Evolutionary conservation across 2,113 vertebrate genomes (phyloP).

Genomic region (Panthera leo): DNA sequence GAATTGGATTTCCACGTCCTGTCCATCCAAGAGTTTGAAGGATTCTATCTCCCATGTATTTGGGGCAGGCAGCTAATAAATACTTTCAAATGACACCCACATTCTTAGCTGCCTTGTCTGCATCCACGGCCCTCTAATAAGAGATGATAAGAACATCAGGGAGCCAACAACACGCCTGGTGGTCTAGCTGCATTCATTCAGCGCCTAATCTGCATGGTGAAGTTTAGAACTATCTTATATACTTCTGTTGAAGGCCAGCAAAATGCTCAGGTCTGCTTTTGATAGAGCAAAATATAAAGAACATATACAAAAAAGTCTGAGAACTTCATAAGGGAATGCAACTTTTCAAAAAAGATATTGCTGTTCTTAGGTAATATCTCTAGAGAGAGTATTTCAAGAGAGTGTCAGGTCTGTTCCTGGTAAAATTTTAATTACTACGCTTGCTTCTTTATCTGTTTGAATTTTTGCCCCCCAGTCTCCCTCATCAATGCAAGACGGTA

Average conservation of each 20-base stretch:
- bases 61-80: conserved; percentile 50
- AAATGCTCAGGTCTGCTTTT: conserved; percentile 59
- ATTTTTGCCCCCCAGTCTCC: not conserved
- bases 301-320: not conserved
- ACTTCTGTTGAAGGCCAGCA: conserved; percentile 51
- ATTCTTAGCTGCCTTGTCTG: conserved; percentile 42
- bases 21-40: not conserved
- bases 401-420: conserved; percentile 27
- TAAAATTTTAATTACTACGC: conserved; percentile 40
- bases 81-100: conserved; percentile 40
- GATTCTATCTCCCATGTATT: conserved; percentile 7
- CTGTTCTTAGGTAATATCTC: not conserved
- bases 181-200: conserved; percentile 39
- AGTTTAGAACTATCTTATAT: conserved; percentile 50
- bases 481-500: conserved; percentile 11
- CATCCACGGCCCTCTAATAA: not conserved
- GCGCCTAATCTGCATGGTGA: conserved; percentile 51
- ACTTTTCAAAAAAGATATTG: conserved; percentile 32
- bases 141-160: not conserved
- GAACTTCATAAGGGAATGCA: not conserved
- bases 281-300: conserved; percentile 46
- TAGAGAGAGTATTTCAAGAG: conserved; percentile 23
- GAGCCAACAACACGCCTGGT: conserved; percentile 10
- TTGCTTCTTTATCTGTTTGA: conserved; percentile 32
- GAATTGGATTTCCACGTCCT: conserved; percentile 34